Conservation (phyloP, 2,113 vertebrate genomes). For the Prinia subflava region DNA sequence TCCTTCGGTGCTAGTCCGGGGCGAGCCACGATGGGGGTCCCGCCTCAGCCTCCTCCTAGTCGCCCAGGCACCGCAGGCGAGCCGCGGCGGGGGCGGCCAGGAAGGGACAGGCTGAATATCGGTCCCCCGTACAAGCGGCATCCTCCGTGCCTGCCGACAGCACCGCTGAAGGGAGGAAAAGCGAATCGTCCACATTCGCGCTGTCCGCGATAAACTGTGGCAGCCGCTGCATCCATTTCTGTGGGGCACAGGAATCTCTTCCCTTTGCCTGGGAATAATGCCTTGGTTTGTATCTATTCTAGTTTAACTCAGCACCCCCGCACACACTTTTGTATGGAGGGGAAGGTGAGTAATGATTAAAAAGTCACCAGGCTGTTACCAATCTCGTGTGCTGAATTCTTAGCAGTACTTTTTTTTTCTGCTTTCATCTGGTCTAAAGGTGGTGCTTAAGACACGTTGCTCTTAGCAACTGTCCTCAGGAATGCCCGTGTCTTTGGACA, state of each 20-base stretch:
- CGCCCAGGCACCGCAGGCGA: too few species aligned
- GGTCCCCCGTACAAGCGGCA: background rate
- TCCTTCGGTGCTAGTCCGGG: too few species aligned
- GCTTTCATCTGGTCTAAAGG: constrained; percentile 64
- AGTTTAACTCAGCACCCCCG: background rate
- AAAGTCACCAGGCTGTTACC: constrained; percentile 33
- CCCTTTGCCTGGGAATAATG: background rate
- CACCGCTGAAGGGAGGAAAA: fast-evolving
- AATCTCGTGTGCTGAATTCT: constrained; percentile 27
- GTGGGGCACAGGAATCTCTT: background rate
- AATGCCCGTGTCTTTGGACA: constrained; percentile 70
- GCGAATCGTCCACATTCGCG: fast-evolving
- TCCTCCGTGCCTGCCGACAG: background rate
- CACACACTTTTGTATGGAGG: background rate
- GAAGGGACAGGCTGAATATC: background rate
- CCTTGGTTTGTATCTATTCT: background rate
- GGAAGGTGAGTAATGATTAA: background rate
- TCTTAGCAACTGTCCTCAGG: constrained; percentile 80
- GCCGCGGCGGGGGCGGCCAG: background rate
- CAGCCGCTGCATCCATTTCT: background rate
- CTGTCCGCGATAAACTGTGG: background rate
- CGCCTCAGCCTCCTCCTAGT: background rate
- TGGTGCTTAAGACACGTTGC: constrained; percentile 77
- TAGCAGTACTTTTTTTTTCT: constrained; percentile 22
- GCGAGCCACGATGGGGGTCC: fast-evolving